Evolutionary conservation across 2,888 invertebrate species (phyloP), one percentile per base, ranked within the genome.

Genomic region (Mycalesis mineus): DNA sequence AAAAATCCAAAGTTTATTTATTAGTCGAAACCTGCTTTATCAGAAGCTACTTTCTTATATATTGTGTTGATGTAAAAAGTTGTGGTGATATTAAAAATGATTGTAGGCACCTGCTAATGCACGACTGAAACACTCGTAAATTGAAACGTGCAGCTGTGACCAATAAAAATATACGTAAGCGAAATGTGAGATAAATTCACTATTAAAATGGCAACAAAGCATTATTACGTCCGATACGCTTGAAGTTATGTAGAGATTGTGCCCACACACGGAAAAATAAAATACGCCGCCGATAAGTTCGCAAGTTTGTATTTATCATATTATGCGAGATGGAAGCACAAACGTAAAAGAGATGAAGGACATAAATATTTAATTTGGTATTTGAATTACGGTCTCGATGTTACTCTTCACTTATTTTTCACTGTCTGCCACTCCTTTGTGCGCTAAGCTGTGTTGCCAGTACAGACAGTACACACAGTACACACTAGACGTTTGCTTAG

Each of bases 321-420:
- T 45, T 37, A 71, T 69, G 68, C 65, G 69, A 70, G 70, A 71
- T 72, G 65, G 66, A 71, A 69, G 68, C 65, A 69, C 71, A 72
- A 71, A 73, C 70, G 71, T 72, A 73, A 74, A 72, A 71, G 71
- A 71, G 68, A 66, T 66, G 62, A 60, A 52, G 64, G 63, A 65
- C 72, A 82, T 82, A 76, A 78, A 82, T 81, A 82, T 82, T 80
- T 78, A 80, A 72, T 72, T 69, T 66, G 50, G 68, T 71, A 75
- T 79, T 78, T 77, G 75, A 80, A 75, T 77, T 74, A 75, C 68
- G 67, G 68, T 67, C 72, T 71, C 66, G 69, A 72, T 68, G 72
- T 72, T 69, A 67, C 69, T 72, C 72, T 68, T 75, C 73, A 71
- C 74, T 74, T 78, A 79, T 83, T 81, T 82, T 79, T 81, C 78